A percentile compares a stretch with the other conserved stretches of the same genome.
phyloP scores from a whole-genome alignment of 2,797 vertebrate species.

The Rousettus madagascariensis region DNA sequence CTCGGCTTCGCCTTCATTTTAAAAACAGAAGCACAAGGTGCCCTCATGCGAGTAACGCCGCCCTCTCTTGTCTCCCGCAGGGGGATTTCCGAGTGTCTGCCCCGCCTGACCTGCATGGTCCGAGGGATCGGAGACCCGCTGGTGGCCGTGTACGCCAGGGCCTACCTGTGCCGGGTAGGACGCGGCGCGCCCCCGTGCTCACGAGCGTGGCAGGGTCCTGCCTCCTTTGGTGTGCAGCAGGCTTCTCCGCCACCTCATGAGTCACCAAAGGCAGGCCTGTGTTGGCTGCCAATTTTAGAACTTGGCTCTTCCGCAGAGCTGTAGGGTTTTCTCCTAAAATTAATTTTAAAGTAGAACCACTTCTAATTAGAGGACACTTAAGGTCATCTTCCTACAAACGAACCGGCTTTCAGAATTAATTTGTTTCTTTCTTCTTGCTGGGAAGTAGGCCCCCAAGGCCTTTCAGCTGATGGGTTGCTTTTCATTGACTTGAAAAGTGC shows the following conservation, averaged over 20 bases:
- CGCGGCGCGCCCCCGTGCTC: background rate
- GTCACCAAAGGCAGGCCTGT: background rate
- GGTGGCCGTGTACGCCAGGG: conserved; percentile 95
- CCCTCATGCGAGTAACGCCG: conserved; percentile 20
- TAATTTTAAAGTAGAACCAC: conserved; percentile 62
- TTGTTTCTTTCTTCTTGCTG: conserved; percentile 1
- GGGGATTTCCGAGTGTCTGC: conserved; percentile 95
- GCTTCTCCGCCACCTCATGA: background rate
- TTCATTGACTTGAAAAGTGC: background rate
- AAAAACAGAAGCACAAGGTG: background rate
- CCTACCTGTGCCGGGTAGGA: conserved; percentile 97
- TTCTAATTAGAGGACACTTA: conserved; percentile 41
- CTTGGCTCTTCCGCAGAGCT: background rate
- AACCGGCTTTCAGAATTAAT: conserved; percentile 59
- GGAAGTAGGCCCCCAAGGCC: background rate
- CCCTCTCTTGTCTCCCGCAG: conserved; percentile 81
- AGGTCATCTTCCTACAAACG: conserved; percentile 31
- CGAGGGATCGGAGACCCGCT: conserved; percentile 97
- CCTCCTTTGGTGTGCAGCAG: background rate
- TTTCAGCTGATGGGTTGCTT: background rate
- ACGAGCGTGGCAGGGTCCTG: rapidly evolving
- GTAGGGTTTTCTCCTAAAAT: conserved; percentile 38
- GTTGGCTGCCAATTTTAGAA: conserved; percentile 2
- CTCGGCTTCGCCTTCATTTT: background rate
- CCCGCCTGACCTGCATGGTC: conserved; percentile 93